Percentiles rank a stretch among this genome's conserved stretches.
phyloP scores from a whole-genome alignment of 2,888 invertebrate species.

The Rhorus exstirpatorius region DNA sequence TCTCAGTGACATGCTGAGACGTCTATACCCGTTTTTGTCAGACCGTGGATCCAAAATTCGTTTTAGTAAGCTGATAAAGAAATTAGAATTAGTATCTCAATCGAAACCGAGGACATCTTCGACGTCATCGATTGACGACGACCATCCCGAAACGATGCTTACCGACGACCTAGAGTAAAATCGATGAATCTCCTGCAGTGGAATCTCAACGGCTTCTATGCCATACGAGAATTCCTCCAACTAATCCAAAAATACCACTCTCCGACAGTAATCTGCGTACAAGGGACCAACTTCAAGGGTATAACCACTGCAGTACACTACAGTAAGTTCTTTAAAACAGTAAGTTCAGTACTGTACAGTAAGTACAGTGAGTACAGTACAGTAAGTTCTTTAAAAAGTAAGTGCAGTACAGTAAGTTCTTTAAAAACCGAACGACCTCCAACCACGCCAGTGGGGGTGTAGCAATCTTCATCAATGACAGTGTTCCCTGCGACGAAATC shows the following conservation, averaged over 20 bases:
- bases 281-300: slow-evolving; percentile 66
- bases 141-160: not conserved
- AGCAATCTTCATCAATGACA: slow-evolving; percentile 44
- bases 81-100: slow-evolving; percentile 18
- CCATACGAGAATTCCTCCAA: slow-evolving; percentile 37
- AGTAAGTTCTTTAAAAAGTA: not conserved
- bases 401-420: slow-evolving; percentile 40
- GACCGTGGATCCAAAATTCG: slow-evolving; percentile 29
- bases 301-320: slow-evolving; percentile 48
- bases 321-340: not conserved
- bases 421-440: slow-evolving; percentile 8
- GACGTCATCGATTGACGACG: slow-evolving; percentile 35
- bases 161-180: not conserved
- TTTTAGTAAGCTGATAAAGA: slow-evolving; percentile 22
- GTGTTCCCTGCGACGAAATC: not conserved
- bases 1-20: slow-evolving; percentile 16
- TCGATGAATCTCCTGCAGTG: slow-evolving; percentile 52
- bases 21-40: slow-evolving; percentile 20
- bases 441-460: slow-evolving; percentile 59
- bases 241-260: slow-evolving; percentile 36
- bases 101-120: slow-evolving; percentile 59
- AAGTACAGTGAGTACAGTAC: slow-evolving; percentile 39
- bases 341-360: slow-evolving; percentile 46
- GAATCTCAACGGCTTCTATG: slow-evolving; percentile 55
- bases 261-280: slow-evolving; percentile 62